These are phyloP conservation scores for Parasteatoda lunata DNA, from an alignment of 2,888 invertebrate species.

Conservation along the genomic window DNA sequence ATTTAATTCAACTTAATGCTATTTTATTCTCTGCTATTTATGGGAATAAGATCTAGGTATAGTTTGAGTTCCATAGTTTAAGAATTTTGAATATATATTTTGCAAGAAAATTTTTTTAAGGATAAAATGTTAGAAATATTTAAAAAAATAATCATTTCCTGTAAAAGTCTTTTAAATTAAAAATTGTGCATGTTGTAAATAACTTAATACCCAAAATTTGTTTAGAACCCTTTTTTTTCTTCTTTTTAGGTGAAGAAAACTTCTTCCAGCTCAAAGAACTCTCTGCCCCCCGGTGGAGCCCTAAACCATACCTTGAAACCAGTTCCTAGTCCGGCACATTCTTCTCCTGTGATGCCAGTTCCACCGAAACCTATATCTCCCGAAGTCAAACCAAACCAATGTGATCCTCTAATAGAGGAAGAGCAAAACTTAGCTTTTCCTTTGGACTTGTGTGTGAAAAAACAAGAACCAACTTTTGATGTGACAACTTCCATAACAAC, in stretches of 20 bases:
- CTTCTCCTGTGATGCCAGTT: slow-evolving; percentile 50
- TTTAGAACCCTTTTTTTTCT: no score
- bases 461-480: slow-evolving; percentile 59
- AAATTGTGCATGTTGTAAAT: no score
- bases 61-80: no score
- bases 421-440: slow-evolving; percentile 64
- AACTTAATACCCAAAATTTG: no score
- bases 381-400: slow-evolving; percentile 25
- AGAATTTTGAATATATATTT: no score
- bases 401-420: slow-evolving; percentile 43
- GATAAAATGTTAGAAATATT: no score
- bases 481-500: slow-evolving; percentile 51
- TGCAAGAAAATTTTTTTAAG: no score
- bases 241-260: slow-evolving; percentile 25
- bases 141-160: no score
- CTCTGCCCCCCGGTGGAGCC: slow-evolving; percentile 37
- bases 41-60: no score
- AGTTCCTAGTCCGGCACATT: slow-evolving; percentile 68
- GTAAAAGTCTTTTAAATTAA: no score
- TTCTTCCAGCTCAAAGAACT: slow-evolving; percentile 28
- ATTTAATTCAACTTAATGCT: no score
- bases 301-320: slow-evolving; percentile 59
- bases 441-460: slow-evolving; percentile 69
- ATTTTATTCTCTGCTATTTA: no score
- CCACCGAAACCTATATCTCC: slow-evolving; percentile 51